Percentiles rank a stretch among this genome's conserved stretches.
phyloP scores from a whole-genome alignment of 2,888 invertebrate species.

The Idaea aversata region DNA sequence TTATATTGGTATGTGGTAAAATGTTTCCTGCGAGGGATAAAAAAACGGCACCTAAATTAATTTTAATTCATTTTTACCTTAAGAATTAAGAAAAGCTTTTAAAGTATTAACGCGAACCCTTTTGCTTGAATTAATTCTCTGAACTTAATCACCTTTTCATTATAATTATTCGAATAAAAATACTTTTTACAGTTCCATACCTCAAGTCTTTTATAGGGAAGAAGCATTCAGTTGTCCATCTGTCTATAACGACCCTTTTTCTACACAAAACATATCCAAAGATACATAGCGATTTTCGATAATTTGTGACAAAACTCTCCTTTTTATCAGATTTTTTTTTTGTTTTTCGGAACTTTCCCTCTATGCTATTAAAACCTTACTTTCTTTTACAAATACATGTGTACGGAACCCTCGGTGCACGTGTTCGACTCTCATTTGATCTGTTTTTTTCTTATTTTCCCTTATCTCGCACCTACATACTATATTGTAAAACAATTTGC shows the following conservation, averaged over 20 bases:
- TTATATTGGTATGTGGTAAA: too few relatives aligned
- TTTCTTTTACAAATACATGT: not conserved
- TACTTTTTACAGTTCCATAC: not conserved
- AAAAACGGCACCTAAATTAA: not conserved
- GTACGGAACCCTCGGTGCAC: not conserved
- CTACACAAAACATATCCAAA: too few relatives aligned
- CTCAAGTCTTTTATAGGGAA: too few relatives aligned
- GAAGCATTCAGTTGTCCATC: not conserved
- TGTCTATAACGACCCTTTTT: not conserved
- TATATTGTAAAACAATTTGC: not conserved
- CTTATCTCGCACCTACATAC: not conserved
- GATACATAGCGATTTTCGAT: too few relatives aligned
- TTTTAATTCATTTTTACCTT: not conserved
- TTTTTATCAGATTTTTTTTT: too few relatives aligned
- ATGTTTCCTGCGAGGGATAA: not conserved
- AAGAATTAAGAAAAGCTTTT: not conserved
- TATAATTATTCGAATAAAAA: not conserved
- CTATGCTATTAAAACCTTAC: too few relatives aligned
- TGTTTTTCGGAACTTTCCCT: too few relatives aligned
- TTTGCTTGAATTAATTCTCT: not conserved
- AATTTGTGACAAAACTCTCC: too few relatives aligned
- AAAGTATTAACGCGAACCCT: not conserved
- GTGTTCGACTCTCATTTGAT: not conserved
- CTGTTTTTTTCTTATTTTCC: not conserved
- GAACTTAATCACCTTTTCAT: not conserved